A percentile compares a stretch with the other conserved stretches of the same genome.
Evolutionary conservation across 2,888 invertebrate species (phyloP).

Genomic region (Cyrtodaria siliqua): DNA sequence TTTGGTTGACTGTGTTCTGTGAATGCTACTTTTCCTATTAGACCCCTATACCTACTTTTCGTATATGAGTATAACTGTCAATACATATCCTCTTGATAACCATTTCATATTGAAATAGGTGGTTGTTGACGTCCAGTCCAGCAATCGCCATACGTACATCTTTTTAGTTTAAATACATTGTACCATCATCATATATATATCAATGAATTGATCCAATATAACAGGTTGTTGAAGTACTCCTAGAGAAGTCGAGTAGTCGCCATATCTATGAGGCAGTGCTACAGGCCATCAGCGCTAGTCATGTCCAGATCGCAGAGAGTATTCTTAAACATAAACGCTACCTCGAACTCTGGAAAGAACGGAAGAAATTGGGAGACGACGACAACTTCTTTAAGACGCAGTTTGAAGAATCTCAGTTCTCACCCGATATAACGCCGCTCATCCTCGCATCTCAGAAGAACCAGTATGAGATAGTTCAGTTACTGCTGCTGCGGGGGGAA

Average conservation of each 20-base stretch:
- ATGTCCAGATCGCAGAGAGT: slow-evolving; percentile 84
- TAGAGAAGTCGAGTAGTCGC: slow-evolving; percentile 81
- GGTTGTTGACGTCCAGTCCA: too few relatives aligned
- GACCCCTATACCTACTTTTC: too few relatives aligned
- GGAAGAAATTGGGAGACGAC: slow-evolving; percentile 76
- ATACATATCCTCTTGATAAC: too few relatives aligned
- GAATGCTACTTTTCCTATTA: too few relatives aligned
- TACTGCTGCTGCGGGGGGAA: slow-evolving; percentile 81
- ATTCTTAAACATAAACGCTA: slow-evolving; percentile 84
- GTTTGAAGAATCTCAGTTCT: slow-evolving; percentile 82
- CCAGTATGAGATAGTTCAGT: slow-evolving; percentile 83
- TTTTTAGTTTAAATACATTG: too few relatives aligned
- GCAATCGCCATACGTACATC: too few relatives aligned
- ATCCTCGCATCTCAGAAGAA: slow-evolving; percentile 84
- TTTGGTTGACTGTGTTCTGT: too few relatives aligned
- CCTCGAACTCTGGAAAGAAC: slow-evolving; percentile 79
- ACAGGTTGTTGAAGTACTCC: slow-evolving; percentile 82
- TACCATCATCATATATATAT: too few relatives aligned
- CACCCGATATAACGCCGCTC: slow-evolving; percentile 83
- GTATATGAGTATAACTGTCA: too few relatives aligned
- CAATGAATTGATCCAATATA: too few relatives aligned
- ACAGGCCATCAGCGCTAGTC: slow-evolving; percentile 84
- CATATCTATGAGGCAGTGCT: slow-evolving; percentile 84
- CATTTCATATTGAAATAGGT: too few relatives aligned
- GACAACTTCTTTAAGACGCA: slow-evolving; percentile 78